phyloP scores from a whole-genome alignment of 1,140 invertebrate species.

The Sycophaga agraensis region DNA sequence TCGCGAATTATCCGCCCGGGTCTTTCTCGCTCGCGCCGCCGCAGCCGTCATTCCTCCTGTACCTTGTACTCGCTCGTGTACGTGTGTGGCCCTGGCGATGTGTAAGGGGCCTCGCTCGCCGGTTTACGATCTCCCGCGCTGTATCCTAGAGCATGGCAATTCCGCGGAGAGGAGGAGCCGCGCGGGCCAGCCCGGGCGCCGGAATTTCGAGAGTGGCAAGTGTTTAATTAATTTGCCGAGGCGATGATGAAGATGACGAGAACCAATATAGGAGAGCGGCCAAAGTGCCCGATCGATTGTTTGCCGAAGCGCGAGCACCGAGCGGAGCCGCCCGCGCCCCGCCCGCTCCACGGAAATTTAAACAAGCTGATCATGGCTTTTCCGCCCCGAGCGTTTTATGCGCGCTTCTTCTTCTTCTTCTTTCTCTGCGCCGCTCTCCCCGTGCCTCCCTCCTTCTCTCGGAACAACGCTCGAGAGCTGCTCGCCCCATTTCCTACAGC shows the following conservation, averaged over 20 bases:
- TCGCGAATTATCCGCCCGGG: constrained; percentile 18
- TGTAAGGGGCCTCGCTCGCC: too few species aligned
- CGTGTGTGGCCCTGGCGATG: background rate
- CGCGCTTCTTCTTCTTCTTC: background rate
- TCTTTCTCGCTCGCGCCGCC: constrained; percentile 4
- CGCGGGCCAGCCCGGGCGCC: background rate
- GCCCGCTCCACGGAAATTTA: too few species aligned
- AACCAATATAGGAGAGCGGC: constrained; percentile 18
- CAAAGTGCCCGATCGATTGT: constrained; percentile 17
- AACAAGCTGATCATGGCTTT: background rate
- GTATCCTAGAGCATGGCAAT: constrained; percentile 11
- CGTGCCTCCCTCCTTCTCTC: too few species aligned
- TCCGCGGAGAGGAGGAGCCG: background rate
- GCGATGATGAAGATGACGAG: constrained; percentile 25
- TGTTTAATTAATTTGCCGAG: constrained; percentile 28
- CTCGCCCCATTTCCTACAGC: too few species aligned
- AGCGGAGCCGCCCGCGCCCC: too few species aligned
- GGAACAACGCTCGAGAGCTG: too few species aligned
- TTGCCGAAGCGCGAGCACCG: background rate
- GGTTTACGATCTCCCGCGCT: constrained; percentile 21
- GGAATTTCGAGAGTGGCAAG: constrained; percentile 14
- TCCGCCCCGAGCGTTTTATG: background rate
- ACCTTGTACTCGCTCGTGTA: background rate
- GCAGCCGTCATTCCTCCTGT: constrained; percentile 12
- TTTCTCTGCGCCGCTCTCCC: background rate